A percentile compares a stretch with the other conserved stretches of the same genome.
phyloP scores from a whole-genome alignment of 2,888 invertebrate species.

The Litoditis marina region DNA sequence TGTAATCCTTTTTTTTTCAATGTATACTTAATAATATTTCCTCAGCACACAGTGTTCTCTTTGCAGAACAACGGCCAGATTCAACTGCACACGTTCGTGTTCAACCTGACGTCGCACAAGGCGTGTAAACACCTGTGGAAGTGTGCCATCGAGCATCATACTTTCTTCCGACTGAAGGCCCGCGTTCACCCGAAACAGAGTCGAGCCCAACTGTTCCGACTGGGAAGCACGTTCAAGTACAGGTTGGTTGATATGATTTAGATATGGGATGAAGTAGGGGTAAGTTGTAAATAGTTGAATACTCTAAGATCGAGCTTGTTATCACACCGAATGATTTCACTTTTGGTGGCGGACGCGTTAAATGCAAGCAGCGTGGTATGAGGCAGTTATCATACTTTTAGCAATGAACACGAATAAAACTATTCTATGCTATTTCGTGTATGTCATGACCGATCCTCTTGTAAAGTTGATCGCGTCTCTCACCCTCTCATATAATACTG shows the following conservation, averaged over 20 bases:
- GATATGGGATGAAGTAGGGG: too few species aligned
- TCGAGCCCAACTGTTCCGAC: conserved; percentile 76
- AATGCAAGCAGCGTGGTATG: too few species aligned
- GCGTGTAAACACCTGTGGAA: conserved; percentile 99
- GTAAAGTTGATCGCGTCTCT: too few species aligned
- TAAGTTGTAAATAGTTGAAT: too few species aligned
- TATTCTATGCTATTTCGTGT: too few species aligned
- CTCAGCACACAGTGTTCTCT: too few species aligned
- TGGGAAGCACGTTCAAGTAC: conserved; percentile 94
- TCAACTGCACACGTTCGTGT: conserved; percentile 97
- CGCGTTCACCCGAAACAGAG: conserved; percentile 15
- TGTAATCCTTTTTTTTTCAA: not conserved
- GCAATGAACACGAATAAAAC: not conserved
- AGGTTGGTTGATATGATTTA: conserved; percentile 66
- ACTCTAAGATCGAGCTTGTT: too few species aligned
- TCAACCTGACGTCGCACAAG: conserved; percentile 87
- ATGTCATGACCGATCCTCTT: too few species aligned
- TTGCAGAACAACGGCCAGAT: conserved; percentile 49
- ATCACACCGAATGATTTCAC: too few species aligned
- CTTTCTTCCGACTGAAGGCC: conserved; percentile 81
- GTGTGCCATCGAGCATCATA: conserved; percentile 98
- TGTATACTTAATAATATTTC: not conserved
- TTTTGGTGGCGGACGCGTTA: too few species aligned
- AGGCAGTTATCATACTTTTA: not conserved
- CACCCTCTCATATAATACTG: too few species aligned